Base-by-base conservation (phyloP, 1,140 invertebrate species). In the Trissolcus basalis region DNA sequence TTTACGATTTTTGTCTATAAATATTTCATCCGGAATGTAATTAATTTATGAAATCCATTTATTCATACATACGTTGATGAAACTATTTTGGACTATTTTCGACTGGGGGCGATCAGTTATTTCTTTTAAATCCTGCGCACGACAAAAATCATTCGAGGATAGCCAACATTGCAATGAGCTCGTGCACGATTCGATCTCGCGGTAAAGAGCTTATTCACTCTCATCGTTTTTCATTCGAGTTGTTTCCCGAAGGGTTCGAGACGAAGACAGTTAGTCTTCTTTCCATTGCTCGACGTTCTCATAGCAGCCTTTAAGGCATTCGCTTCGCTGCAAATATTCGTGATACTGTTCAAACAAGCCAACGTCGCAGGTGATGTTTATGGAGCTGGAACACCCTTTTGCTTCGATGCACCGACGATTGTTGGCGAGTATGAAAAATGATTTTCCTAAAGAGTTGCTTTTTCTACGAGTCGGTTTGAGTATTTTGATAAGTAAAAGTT, bases 291-390 rank as follows among this genome's bases (percentile, higher is more conserved):
- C 35, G 12, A 1, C 55, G 9, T 61, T 71, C 71, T 70, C 73
- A 55, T 56, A 67, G 55, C 43, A 59, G 69, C 59, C 69, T 77
- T n/a, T 43, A 41, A 68, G 68, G 60, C 64, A 65, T 69, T 64
- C 64, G 63, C 53, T 71, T 41, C 67, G 32, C 47, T 77, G 69
- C 54, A 77, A 73, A 77, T 77, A 77, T 77, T 77, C 64, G 68
- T 55, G 75, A 77, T 72, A 77, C 75, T 77, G 75, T 77, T 72
- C 68, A 77, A 77, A 77, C 75, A 77, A 72, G 75, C 64, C 75
- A 64, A 69, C 64, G 51, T 77, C 59, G 45, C 68, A 69, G 63
- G 68, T 69, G 75, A 72, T 77, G 75, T 77, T 72, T 77, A 72
- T 54, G 55, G 59, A 77, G 69, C 51, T 47, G 75, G 69, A 77